Evolutionary conservation across 64 coral and sea anemone species (phyloP), one percentile per base, ranked within the genome.

Genomic region (Trachythela sp.): DNA sequence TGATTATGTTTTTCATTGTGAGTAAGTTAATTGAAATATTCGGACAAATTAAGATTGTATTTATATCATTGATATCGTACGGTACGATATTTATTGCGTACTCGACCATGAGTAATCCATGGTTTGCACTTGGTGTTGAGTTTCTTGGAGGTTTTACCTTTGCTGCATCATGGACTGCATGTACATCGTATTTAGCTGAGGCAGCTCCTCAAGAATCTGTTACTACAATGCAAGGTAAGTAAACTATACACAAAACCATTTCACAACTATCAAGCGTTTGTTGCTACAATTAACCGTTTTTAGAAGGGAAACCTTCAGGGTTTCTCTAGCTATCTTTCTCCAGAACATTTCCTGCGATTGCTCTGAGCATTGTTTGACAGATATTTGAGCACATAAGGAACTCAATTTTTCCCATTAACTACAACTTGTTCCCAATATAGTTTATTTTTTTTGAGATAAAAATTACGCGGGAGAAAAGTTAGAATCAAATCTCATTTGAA

Each of bases 151-250:
- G 96, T 24, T 51, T 94, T 54, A 99, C 96, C 1, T 99, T 94
- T 24, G 96, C 96, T 1, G 91, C 93, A 11, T 92, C 96, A 13
- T 99, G 96, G 96, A 95, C 93, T 70, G 93, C 96, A 77, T 95
- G 91, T 86, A 95, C 96, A 11, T 99, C 96, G 26, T 99, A 99
- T 90, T 90, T 99, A 86, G 96, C 94, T 30, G 93, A 94, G 38
- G 96, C 96, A 20, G 92, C 88, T 31, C 88, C 96, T 48, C 52
- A 70, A 48, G 96, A 99, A 22, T 92, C 96, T 17, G 93, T 99
- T 24, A 93, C 96, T 33, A 99, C 96, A 51, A 91, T 99, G 87
- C 96, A 99, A 95, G 96, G 96, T 99, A 91, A 89, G 40, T 22
- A 86, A 86, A 45, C 42, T 45, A 45, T 11, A 45, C 42, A 4